phyloP scores from a whole-genome alignment of 1,140 invertebrate genomes.

The Medauroidea extradentata region DNA sequence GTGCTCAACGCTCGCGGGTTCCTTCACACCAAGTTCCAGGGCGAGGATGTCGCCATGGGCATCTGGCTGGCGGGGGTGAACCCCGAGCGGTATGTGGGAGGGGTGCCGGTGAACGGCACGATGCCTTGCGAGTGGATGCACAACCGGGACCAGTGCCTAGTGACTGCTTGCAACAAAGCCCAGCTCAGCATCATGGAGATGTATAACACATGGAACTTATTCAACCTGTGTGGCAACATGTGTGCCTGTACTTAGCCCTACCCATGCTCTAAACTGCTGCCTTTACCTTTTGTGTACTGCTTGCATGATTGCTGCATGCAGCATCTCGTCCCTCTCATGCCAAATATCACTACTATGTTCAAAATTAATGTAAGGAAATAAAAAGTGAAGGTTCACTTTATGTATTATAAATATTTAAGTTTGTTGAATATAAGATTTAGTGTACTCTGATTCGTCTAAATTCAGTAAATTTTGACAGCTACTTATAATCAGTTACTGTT shows the following conservation, averaged over 20 bases:
- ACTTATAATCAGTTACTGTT: too few species aligned
- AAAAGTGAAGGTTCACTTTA: too few species aligned
- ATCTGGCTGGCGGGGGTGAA: slow-evolving; percentile 11
- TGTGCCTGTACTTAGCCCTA: slow-evolving; percentile 24
- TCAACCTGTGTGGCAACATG: background rate
- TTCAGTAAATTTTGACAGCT: too few species aligned
- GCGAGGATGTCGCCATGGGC: slow-evolving; percentile 10
- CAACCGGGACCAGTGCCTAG: background rate
- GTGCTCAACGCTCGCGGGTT: background rate
- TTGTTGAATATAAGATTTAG: too few species aligned
- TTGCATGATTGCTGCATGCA: too few species aligned
- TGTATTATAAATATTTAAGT: too few species aligned
- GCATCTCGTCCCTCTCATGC: too few species aligned
- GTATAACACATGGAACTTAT: background rate
- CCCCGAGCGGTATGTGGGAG: background rate
- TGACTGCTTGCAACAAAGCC: background rate
- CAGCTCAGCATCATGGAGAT: background rate
- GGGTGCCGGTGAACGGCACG: background rate
- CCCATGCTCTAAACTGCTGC: too few species aligned
- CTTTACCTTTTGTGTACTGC: too few species aligned
- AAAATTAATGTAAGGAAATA: too few species aligned
- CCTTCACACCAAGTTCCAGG: slow-evolving; percentile 5
- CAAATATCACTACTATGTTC: too few species aligned
- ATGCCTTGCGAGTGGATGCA: slow-evolving; percentile 1
- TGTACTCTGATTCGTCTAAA: too few species aligned